phyloP scores from a whole-genome alignment of 2,888 invertebrate genomes.

The Cephus sareptanus region DNA sequence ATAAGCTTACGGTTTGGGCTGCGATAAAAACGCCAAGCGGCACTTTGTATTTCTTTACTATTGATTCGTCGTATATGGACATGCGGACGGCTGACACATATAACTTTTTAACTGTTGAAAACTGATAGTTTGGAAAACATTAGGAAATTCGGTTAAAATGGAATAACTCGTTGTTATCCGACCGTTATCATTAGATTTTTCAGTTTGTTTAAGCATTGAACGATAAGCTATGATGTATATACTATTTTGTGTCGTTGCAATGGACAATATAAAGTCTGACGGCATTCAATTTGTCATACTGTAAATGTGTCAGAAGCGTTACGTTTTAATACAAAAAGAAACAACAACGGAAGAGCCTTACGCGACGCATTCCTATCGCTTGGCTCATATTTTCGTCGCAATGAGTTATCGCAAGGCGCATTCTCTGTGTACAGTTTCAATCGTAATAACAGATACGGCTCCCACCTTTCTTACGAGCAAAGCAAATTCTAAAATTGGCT shows the following conservation, averaged over 20 bases:
- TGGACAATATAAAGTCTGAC: background rate
- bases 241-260: background rate
- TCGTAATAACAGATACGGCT: background rate
- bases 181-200: background rate
- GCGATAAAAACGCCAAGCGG: background rate
- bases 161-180: background rate
- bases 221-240: background rate
- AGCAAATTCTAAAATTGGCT: background rate
- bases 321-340: background rate
- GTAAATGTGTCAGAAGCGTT: constrained; percentile 2
- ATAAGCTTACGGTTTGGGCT: background rate
- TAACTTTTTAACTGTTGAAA: background rate
- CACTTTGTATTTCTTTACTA: background rate
- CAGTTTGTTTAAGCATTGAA: background rate
- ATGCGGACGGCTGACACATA: background rate
- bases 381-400: constrained; percentile 28
- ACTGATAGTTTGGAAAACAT: background rate
- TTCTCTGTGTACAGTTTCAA: background rate
- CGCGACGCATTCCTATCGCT: constrained; percentile 44
- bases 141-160: background rate
- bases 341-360: constrained; percentile 28
- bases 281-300: background rate
- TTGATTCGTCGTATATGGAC: background rate
- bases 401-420: background rate
- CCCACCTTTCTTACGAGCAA: background rate